Base-by-base conservation (phyloP, 35 echinoderm and acorn worm species). In the Apostichopus japonicus region DNA sequence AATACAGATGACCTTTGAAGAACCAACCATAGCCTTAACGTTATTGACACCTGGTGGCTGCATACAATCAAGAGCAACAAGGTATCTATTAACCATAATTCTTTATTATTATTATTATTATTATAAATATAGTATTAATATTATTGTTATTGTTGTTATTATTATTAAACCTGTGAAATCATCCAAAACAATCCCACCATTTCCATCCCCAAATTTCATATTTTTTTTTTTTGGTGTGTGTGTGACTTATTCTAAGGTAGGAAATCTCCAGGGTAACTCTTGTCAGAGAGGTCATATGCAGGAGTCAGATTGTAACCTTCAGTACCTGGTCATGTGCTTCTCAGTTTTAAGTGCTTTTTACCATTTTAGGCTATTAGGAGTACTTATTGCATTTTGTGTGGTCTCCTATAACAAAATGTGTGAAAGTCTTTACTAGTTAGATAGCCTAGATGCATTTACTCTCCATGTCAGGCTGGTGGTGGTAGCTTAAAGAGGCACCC, bases 371-470 rank as follows among this genome's bases (percentile, higher is more conserved):
- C 71, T 75, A 75, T 75, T 23, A 75, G 71, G 71, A 75, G 17
- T 23, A 75, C 71, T 75, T 75, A 75, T 19, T 19, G n/a, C 71
- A 75, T 75, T 15, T 75, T 75, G 71, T 75, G 71, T 75, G 71
- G 71, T 75, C 71, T 75, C 14, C 0, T 75, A 8, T 19, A 75
- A 75, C 21, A 19, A 75, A 75, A 19, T 7, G 2, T 75, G 21
- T 75, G 63, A 67, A 19, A 10, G 19, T 15, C 63, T 75, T 75
- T 7, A 61, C 7, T 13, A 8, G 7, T 19, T 75, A 21, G 15
- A 75, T 75, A 75, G 71, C 16, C 71, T 75, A 75, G 71, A 75
- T 75, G 71, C 22, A 75, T 75, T 75, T 75, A 75, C 21, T 21
- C 71, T 75, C n/a, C 17, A 19, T 75, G 21, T 61, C 71, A 21